Base-by-base conservation (phyloP, 2,797 vertebrate genomes). In the Tinamus major region DNA sequence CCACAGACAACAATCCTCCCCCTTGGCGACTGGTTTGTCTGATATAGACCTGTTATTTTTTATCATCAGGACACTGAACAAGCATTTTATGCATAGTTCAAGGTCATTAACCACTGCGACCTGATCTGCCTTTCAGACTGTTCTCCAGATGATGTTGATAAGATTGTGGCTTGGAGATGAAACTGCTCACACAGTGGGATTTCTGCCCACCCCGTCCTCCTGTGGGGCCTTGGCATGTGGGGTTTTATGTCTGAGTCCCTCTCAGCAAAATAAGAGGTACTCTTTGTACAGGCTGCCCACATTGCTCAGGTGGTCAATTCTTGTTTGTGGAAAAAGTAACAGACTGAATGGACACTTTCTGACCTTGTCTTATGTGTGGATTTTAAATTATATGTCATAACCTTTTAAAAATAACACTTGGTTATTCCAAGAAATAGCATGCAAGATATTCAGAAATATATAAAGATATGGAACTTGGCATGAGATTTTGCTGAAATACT, bases 401-500 rank as follows among this genome's bases (percentile, higher is more conserved):
- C 21, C 44, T 48, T 81, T 78, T 41, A 59, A 68, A 74, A 89
- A 55, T 59, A 69, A 44, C 10, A 58, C 33, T 29, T 70, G 16
- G 39, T 13, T 87, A 6, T 75, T 93, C 42, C 23, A 93, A 56
- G 56, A 93, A 94, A 51, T 44, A 2, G 5, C 39, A 58, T 55
- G 29, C 2, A 46, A 87, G 79, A 69, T 42, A 4, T 51, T 55
- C 41, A 72, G 49, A 71, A 68, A 74, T 87, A 74, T n/a, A 37
- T 41, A 71, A 82, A 77, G 78, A 71, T 79, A 62, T 10, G 62
- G 61, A 92, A 68, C 37, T 69, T 75, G 68, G 58, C 48, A 58
- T 55, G 58, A 90, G 23, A 39, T 85, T 92, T 92, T 85, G 10
- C 62, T 76, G 41, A 74, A 82, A 71, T 68, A 42, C 17, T 87